These are phyloP conservation scores for Hippocampus mohnikei DNA, from an alignment of 2,113 vertebrate genomes.

Conservation along the genomic window DNA sequence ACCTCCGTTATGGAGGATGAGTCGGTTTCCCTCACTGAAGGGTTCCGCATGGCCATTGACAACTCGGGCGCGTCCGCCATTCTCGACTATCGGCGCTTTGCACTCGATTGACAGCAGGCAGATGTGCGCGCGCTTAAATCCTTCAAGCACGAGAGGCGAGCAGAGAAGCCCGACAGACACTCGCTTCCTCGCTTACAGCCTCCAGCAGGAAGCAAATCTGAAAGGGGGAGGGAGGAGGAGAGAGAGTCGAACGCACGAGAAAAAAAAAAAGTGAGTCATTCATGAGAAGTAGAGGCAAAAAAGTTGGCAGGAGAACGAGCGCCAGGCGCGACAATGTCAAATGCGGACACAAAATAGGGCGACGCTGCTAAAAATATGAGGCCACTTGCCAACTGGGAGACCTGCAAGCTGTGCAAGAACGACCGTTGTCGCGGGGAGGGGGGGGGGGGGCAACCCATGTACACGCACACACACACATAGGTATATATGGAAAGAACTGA, in stretches of 20 bases:
- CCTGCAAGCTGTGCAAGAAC: constrained; percentile 23
- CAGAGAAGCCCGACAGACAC: constrained; percentile 7
- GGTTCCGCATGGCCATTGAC: constrained; percentile 49
- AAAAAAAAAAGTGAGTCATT: background rate
- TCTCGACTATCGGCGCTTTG: constrained; percentile 43
- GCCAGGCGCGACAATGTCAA: constrained; percentile 41
- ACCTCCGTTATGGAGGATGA: background rate
- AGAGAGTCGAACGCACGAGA: background rate
- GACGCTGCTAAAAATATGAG: constrained; percentile 68
- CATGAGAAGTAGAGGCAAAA: background rate
- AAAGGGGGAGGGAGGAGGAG: too few relatives aligned
- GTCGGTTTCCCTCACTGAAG: constrained; percentile 24
- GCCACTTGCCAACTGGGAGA: constrained; percentile 55
- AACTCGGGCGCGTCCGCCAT: constrained; percentile 44
- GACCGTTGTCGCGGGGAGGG: background rate
- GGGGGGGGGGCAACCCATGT: too few relatives aligned
- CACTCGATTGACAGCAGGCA: constrained; percentile 48
- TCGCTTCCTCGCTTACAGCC: constrained; percentile 1
- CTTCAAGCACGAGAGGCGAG: constrained; percentile 18
- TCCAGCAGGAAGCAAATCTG: constrained; percentile 1
- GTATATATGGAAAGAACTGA: too few relatives aligned
- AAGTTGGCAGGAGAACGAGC: background rate
- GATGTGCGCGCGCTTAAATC: constrained; percentile 47
- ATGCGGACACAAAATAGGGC: constrained; percentile 57
- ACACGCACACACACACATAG: too few relatives aligned